Percentiles rank a stretch among this genome's conserved stretches.
These are phyloP conservation scores for Candoia aspera DNA, from an alignment of 2,113 vertebrate genomes.

Conservation along the genomic window DNA sequence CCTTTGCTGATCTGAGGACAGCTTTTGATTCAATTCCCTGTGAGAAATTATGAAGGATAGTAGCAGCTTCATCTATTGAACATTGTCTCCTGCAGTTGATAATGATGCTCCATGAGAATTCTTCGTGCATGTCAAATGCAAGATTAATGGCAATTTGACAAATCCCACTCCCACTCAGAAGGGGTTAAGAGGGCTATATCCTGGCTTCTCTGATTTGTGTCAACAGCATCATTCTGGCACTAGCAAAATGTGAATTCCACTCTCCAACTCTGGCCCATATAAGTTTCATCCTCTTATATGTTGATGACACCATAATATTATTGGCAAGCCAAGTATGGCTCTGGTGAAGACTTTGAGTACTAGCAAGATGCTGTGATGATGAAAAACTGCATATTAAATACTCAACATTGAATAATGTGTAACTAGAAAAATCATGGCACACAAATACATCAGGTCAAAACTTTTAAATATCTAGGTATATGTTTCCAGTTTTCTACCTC, in stretches of 20 bases:
- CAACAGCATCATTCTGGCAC: background rate
- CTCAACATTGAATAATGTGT: background rate
- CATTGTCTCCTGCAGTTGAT: background rate
- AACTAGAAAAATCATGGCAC: background rate
- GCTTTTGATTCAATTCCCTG: background rate
- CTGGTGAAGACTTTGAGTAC: background rate
- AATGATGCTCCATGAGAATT: background rate
- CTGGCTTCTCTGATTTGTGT: background rate
- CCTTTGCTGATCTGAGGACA: background rate
- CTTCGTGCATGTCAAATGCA: background rate
- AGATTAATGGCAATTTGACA: background rate
- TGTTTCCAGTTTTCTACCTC: too few relatives aligned
- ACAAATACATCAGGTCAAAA: too few relatives aligned
- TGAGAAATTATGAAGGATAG: background rate
- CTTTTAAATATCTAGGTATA: too few relatives aligned
- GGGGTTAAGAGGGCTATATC: background rate
- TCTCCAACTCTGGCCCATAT: background rate
- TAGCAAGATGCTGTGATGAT: background rate
- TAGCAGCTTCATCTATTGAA: background rate
- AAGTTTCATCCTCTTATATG: background rate
- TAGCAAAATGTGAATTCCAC: background rate
- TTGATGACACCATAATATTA: background rate
- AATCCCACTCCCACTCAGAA: background rate
- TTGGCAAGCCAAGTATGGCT: background rate
- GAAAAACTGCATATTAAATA: background rate